Conservation (phyloP, 2,888 invertebrate species). For the Caenorhabditis plicata region DNA sequence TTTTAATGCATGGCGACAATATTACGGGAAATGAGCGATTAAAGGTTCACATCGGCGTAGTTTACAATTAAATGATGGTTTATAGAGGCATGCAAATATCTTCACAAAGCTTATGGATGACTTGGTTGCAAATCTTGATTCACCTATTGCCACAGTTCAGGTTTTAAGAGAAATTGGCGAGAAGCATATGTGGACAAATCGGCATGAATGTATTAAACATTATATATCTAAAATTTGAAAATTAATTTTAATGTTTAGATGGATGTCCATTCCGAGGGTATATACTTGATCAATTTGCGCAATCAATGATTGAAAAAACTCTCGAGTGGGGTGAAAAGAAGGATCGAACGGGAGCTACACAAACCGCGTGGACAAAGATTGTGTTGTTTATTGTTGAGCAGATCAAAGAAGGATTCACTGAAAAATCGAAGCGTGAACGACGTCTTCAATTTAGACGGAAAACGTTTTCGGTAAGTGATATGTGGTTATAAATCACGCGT, state of each 20-base stretch:
- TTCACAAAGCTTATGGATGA: conserved; percentile 46
- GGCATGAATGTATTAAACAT: conserved; percentile 29
- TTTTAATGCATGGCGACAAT: conserved; percentile 47
- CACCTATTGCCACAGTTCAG: conserved; percentile 29
- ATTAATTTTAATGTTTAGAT: conserved; percentile 18
- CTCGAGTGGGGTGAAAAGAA: conserved; percentile 51
- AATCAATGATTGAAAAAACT: conserved; percentile 46
- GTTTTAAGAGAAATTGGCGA: conserved; percentile 39
- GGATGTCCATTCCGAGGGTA: conserved; percentile 42
- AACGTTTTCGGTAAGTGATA: too few relatives aligned
- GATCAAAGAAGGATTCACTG: conserved; percentile 46
- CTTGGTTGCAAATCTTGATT: conserved; percentile 35
- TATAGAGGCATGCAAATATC: conserved; percentile 40
- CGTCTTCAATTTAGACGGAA: conserved; percentile 11
- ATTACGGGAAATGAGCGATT: conserved; percentile 46
- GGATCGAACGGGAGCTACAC: conserved; percentile 45
- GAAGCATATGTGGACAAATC: conserved; percentile 32
- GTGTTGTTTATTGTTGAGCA: conserved; percentile 48
- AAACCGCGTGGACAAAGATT: conserved; percentile 51
- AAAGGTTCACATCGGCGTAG: conserved; percentile 34
- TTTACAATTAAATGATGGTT: too few relatives aligned
- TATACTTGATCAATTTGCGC: conserved; percentile 46
- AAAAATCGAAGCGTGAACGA: conserved; percentile 38
- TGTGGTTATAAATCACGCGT: background rate
- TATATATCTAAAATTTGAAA: background rate